Evolutionary conservation across 2,888 invertebrate species (phyloP).

Genomic region (Hipparchia sbordonii): DNA sequence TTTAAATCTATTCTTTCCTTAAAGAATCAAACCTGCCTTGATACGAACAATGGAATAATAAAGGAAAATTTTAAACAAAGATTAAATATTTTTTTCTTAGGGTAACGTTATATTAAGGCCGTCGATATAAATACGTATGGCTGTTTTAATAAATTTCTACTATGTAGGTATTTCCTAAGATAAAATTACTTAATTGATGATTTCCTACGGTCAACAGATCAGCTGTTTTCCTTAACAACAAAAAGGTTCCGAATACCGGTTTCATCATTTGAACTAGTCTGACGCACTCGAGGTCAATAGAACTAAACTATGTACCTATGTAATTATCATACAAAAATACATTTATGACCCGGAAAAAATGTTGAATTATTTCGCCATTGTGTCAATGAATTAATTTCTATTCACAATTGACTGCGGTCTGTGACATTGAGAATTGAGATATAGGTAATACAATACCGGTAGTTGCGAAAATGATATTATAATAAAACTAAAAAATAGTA

Average conservation of each 20-base stretch:
- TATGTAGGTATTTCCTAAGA: not conserved
- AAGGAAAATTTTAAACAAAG: slow-evolving; percentile 3
- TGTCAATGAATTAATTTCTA: slow-evolving; percentile 34
- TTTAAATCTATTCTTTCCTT: slow-evolving; percentile 18
- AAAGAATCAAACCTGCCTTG: slow-evolving; percentile 25
- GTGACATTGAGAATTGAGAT: slow-evolving; percentile 23
- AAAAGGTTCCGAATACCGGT: slow-evolving; percentile 4
- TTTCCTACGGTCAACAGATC: slow-evolving; percentile 4
- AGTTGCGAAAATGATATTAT: not conserved
- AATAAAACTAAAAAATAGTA: not conserved
- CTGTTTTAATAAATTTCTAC: not conserved
- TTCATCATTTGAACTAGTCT: slow-evolving; percentile 26
- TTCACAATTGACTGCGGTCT: slow-evolving; percentile 23
- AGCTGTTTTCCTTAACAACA: slow-evolving; percentile 20
- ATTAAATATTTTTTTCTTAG: not conserved
- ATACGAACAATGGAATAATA: slow-evolving; percentile 28
- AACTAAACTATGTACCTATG: slow-evolving; percentile 23
- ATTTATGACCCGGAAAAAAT: slow-evolving; percentile 30
- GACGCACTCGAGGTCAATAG: slow-evolving; percentile 33
- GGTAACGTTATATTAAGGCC: not conserved
- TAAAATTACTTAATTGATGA: slow-evolving; percentile 1
- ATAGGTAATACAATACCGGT: not conserved
- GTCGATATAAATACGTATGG: not conserved
- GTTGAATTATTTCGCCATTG: slow-evolving; percentile 26
- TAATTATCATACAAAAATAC: slow-evolving; percentile 27